Evolutionary conservation across 2,888 invertebrate genomes (phyloP), one percentile per base, ranked within the genome.

Genomic region (Prosapia bicincta): DNA sequence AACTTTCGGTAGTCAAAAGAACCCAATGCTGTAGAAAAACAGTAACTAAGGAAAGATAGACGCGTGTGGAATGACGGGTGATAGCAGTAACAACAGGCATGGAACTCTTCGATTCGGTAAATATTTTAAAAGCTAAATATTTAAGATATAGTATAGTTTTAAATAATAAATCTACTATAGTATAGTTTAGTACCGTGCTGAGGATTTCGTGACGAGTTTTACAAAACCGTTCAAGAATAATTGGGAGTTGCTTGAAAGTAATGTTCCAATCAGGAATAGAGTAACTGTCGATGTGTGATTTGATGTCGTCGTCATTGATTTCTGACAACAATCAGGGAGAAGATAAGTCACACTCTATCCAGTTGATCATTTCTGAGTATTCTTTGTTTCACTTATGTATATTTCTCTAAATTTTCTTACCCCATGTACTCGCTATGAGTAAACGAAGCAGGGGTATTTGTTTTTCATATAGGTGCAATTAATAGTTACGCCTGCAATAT

Each of bases 171-270:
- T 15, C 15, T 38, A 38, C 38, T 38, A 13, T 38, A 13, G 15
- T 38, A 38, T 13, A 38, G 13, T 9, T 13, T 13, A 38, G 10
- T 13, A 38, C 38, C 9, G 38, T 76, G 32, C 74, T 76, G 76
- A 76, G 74, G 75, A 74, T 76, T 76, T 32, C 38, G 66, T 74
- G 25, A 76, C 76, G 72, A 76, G 76, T 76, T 76, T 76, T 30
- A 73, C 76, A 68, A 38, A 76, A 10, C 38, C 43, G 66, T 76
- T 25, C 76, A 76, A 15, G 23, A 13, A 15, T 66, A 20, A 66
- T 10, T 10, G 66, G 20, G 20, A 10, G 66, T 66, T 15, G n/a
- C n/a, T n/a, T n/a, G n/a, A n/a, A n/a, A n/a, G n/a, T n/a, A n/a
- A n/a, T n/a, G n/a, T n/a, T n/a, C 10, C 24, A 20, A 20, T 10